A percentile compares a stretch with the other conserved stretches of the same genome.
phyloP scores from a whole-genome alignment of 2,113 vertebrate genomes.

The Pao palembangensis region DNA sequence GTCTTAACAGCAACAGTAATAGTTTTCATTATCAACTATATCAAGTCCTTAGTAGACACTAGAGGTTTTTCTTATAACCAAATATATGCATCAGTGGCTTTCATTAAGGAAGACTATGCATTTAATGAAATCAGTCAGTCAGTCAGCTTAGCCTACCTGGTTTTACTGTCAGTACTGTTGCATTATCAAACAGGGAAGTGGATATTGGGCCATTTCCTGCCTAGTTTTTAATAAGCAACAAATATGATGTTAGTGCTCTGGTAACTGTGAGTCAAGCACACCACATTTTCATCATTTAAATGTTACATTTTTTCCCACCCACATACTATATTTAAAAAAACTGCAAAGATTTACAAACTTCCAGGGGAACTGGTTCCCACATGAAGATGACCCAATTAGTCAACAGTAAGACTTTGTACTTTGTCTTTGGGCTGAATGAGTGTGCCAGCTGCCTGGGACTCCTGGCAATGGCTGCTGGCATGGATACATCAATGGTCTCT shows the following conservation, averaged over 20 bases:
- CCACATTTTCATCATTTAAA: not conserved
- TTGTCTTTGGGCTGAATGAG: constrained; percentile 57
- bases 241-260: not conserved
- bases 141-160: too few species aligned
- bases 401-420: constrained; percentile 70
- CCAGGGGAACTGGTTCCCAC: constrained; percentile 54
- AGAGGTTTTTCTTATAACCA: too few species aligned
- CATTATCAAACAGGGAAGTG: constrained; percentile 9
- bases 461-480: constrained; percentile 60
- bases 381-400: constrained; percentile 65
- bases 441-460: constrained; percentile 61
- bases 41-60: too few species aligned
- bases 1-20: too few species aligned
- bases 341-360: constrained; percentile 15
- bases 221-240: not conserved
- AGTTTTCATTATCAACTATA: too few species aligned
- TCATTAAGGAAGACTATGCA: not conserved
- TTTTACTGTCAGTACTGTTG: too few species aligned
- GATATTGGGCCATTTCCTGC: constrained; percentile 28
- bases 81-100: too few species aligned
- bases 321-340: not conserved
- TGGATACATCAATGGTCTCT: constrained; percentile 39
- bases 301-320: too few species aligned
- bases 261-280: not conserved
- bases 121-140: not conserved